A percentile compares a stretch with the other conserved stretches of the same genome.
Conservation (phyloP, 2,113 vertebrate species). For the Dipodomys merriami region DNA sequence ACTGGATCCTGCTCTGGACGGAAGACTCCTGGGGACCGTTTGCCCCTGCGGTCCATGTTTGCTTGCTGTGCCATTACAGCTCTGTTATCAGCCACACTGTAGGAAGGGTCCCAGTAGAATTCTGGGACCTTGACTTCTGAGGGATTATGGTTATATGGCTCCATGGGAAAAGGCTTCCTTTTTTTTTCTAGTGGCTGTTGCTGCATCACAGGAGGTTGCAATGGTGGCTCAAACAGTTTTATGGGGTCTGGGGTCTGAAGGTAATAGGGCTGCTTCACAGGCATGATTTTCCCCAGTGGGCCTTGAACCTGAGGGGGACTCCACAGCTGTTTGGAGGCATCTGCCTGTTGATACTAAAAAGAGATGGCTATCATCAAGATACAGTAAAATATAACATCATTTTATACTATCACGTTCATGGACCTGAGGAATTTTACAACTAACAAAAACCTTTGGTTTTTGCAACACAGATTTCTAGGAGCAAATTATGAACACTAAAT, state of each 20-base stretch:
- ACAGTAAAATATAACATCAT: background rate
- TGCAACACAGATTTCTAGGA: background rate
- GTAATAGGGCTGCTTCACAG: slow-evolving; percentile 93
- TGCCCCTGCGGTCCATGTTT: slow-evolving; percentile 89
- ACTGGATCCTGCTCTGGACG: slow-evolving; percentile 92
- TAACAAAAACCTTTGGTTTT: background rate
- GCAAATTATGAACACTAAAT: background rate
- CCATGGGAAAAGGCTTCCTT: slow-evolving; percentile 94
- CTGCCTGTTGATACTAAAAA: slow-evolving; percentile 92
- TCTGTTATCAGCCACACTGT: slow-evolving; percentile 90
- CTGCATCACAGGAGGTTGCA: slow-evolving; percentile 89
- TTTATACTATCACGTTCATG: background rate
- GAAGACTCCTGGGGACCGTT: slow-evolving; percentile 90
- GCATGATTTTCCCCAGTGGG: slow-evolving; percentile 93
- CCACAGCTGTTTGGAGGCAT: slow-evolving; percentile 95
- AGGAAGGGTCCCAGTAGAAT: slow-evolving; percentile 95
- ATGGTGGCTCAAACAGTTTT: slow-evolving; percentile 94
- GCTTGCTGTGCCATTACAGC: slow-evolving; percentile 87
- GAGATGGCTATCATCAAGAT: slow-evolving; percentile 43
- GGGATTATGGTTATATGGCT: slow-evolving; percentile 90
- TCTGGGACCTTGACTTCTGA: slow-evolving; percentile 94
- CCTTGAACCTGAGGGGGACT: slow-evolving; percentile 92
- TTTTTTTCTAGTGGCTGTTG: slow-evolving; percentile 95
- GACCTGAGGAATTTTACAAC: background rate
- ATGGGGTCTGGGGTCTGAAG: slow-evolving; percentile 93